Percentiles rank a stretch among this genome's conserved stretches.
Evolutionary conservation across 2,888 invertebrate genomes (phyloP).

Genomic region (Leptinotarsa juncta): DNA sequence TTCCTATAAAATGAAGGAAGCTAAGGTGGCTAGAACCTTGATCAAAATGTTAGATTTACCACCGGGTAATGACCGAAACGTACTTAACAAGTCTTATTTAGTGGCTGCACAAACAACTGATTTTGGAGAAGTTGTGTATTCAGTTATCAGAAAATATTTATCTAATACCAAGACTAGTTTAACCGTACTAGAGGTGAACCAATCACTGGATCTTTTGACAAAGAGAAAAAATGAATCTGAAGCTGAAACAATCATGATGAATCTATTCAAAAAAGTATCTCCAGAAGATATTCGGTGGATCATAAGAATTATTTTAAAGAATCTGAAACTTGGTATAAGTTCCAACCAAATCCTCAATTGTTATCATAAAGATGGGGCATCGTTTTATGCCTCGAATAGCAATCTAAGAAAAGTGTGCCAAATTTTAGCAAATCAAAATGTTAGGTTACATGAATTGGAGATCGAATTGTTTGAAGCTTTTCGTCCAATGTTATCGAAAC

Average conservation of each 20-base stretch:
- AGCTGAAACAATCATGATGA: conserved; percentile 74
- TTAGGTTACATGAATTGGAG: conserved; percentile 75
- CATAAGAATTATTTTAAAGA: conserved; percentile 87
- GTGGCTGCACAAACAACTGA: conserved; percentile 70
- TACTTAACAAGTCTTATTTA: conserved; percentile 68
- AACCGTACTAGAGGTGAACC: conserved; percentile 79
- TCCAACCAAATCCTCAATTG: conserved; percentile 76
- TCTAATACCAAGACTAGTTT: conserved; percentile 65
- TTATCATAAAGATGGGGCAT: conserved; percentile 85
- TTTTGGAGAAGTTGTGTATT: conserved; percentile 84
- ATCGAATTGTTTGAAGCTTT: conserved; percentile 82
- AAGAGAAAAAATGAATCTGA: conserved; percentile 73
- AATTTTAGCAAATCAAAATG: conserved; percentile 72
- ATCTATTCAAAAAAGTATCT: conserved; percentile 75
- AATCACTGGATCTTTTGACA: conserved; percentile 80
- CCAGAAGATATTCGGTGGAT: conserved; percentile 91
- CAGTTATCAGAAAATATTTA: conserved; percentile 74
- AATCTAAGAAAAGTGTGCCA: conserved; percentile 76
- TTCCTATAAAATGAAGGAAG: conserved; percentile 86
- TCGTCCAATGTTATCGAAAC: conserved; percentile 89
- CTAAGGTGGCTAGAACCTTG: conserved; percentile 77
- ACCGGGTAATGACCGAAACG: conserved; percentile 70
- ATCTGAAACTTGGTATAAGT: conserved; percentile 82
- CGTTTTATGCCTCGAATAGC: conserved; percentile 77
- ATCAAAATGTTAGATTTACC: conserved; percentile 82